Evolutionary conservation across 2,797 vertebrate species (phyloP), one percentile per base, ranked within the genome.

Genomic region (Arctocebus calabarensis): DNA sequence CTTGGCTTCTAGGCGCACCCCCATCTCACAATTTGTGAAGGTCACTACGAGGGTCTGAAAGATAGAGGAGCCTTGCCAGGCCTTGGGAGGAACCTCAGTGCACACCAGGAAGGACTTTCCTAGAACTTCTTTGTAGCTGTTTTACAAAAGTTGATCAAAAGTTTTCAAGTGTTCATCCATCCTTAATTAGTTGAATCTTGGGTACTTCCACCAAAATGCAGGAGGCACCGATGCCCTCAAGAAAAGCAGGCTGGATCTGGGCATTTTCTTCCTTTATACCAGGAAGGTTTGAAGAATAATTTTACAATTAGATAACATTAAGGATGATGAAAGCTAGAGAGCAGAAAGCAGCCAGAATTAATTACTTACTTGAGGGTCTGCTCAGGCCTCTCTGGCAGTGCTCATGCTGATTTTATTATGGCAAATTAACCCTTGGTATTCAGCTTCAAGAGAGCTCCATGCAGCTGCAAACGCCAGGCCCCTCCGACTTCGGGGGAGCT

Each of bases 271-370:
- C 84, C 94, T 96, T 95, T 94, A 68, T 77, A 55, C 70, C 48
- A 43, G 71, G 91, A 96, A 96, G 82, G 84, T 96, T 91, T 96
- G 96, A 96, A 96, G 97, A 95, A 96, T 96, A 96, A 97, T 98
- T 98, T 97, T 75, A 97, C 96, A 97, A 97, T 97, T 98, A 97
- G 97, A 95, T 97, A 96, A 95, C 97, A 97, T 98, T 97, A 98
- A 97, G 96, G 86, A 96, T 92, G 97, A 97, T 97, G 97, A 98
- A 98, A 97, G 95, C 97, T 90, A 77, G 97, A 93, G 96, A 96
- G 96, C 68, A 48, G 96, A 97, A 97, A 96, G 95, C 97, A 97
- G 97, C 89, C 93, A 95, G 97, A 97, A 97, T 97, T 98, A 97
- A 97, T 98, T 96, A 97, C 97, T 97, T 94, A 97, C 97, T 97